These are phyloP conservation scores for Sphenopsis melanotis DNA, from an alignment of 2,797 vertebrate genomes.

Conservation along the genomic window DNA sequence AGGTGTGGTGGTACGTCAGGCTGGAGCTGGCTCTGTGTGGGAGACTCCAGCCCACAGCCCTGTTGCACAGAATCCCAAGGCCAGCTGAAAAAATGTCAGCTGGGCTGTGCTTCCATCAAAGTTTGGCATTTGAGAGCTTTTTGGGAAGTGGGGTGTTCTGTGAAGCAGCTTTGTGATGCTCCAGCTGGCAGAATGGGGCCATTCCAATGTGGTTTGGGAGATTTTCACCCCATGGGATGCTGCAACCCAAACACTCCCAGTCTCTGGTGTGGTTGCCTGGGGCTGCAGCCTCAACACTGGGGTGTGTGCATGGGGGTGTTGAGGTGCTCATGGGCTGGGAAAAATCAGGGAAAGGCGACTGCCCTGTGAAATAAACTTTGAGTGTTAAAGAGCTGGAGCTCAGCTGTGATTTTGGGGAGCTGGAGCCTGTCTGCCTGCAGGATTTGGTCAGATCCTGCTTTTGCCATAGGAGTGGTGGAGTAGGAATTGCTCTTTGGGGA, in stretches of 20 bases:
- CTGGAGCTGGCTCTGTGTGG: neutral
- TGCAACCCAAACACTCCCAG: neutral
- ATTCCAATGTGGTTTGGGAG: fast-evolving
- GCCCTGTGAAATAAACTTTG: neutral
- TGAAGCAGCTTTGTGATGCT: neutral
- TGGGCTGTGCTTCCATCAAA: neutral
- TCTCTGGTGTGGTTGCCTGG: neutral
- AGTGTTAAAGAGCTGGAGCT: neutral
- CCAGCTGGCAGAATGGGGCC: neutral
- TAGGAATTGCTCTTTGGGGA: neutral
- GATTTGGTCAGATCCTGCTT: neutral
- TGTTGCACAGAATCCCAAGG: neutral
- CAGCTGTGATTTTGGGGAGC: neutral
- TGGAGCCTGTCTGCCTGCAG: neutral
- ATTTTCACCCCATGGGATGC: neutral
- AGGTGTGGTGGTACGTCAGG: neutral
- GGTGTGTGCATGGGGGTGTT: fast-evolving
- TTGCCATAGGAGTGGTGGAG: neutral
- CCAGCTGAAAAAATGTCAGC: neutral
- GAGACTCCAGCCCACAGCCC: neutral
- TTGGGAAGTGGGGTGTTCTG: neutral
- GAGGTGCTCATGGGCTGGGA: neutral
- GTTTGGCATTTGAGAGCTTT: neutral
- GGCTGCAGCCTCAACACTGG: neutral
- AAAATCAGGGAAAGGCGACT: fast-evolving